Evolutionary conservation across 2,888 invertebrate species (phyloP), one percentile per base, ranked within the genome.

Genomic region (Drosophila barbarae): DNA sequence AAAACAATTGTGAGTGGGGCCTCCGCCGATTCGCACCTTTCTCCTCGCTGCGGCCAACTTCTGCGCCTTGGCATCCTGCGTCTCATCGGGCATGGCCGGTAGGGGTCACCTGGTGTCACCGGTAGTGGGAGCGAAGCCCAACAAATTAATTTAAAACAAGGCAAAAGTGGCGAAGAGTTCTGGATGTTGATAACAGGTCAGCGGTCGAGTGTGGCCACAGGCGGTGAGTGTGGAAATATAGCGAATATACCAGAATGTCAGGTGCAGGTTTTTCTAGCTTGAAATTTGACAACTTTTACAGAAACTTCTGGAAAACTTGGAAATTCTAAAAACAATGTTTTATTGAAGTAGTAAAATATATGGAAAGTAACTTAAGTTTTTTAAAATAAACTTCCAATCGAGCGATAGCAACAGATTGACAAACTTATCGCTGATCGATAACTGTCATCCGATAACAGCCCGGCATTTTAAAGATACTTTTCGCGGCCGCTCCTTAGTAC

Each of bases 21-120:
- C 26, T n/a, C 5, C 4, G 57, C 8, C 13, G 1, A 12, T 10
- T 34, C 44, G 71, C 56, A 89, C 89, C 88, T 88, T 89, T 73
- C 87, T 89, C 23, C 87, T 80, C 7, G 90, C 89, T 8, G 90
- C 89, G 18, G 90, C 90, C 68, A 89, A 66, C 57, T 89, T 89
- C 57, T 88, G 86, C 5, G 88, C 87, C 66, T 89, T 89, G 50
- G 61, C 83, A 72, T 88, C 87, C 26, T 86, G 86, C 23, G 85
- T 71, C 54, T 88, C 87, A 61, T 88, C 87, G 9, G 86, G 86
- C 88, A 88, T 88, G 71, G 63, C 74, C 71, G 63, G 52, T 36
- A 13, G 41, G 30, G 44, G 39, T 53, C 51, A 53, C 56, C 71
- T n/a, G 13, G 50, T n/a, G 42, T 53, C 30, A n/a, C 15, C 38